Base-by-base conservation (phyloP, 2,113 vertebrate genomes). In the Zapus hudsonius region DNA sequence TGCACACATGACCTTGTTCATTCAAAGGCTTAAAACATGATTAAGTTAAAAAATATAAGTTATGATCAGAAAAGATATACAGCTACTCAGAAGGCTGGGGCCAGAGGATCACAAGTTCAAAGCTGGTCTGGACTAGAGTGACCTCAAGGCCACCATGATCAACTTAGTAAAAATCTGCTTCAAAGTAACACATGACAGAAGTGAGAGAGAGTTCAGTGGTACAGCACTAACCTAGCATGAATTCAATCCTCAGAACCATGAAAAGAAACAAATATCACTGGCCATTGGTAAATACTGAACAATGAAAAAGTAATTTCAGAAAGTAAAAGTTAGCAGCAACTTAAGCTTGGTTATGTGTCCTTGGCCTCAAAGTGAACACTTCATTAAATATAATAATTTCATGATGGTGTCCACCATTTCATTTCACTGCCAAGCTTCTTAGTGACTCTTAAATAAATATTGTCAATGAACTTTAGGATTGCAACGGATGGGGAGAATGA, bases 381-480 rank as follows among this genome's bases (percentile, higher is more conserved):
- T 52, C 12, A 74, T 79, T 70, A 47, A 83, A 29, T 40, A 63
- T 83, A 95, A 69, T 33, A 44, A 70, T 36, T 86, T 93, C 64
- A 42, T 57, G 55, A 36, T 70, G 84, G 75, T 44, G 75, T 38
- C 38, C 74, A 61, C 17, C 92, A 95, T 92, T 76, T 27, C 67
- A 66, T 75, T 95, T 66, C 31, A 94, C 23, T 74, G 66, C 80
- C 91, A 40, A 83, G 89, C 94, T 94, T 93, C 78, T 74, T 73
- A 44, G 8, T 52, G 81, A 79, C 25, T 89, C 57, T 90, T 70
- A 73, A 87, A 44, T 42, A 81, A 63, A 22, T 82, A 73, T 44
- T 89, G 72, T 76, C 82, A 85, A 59, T 78, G n/a, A 9, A 31
- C 90, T 91, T 66, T 76, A 36, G 67, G 29, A 59, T 5, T 61